Evolutionary conservation across 2,797 vertebrate species (phyloP), one percentile per base, ranked within the genome.

Genomic region (Halcyon smyrnensis): DNA sequence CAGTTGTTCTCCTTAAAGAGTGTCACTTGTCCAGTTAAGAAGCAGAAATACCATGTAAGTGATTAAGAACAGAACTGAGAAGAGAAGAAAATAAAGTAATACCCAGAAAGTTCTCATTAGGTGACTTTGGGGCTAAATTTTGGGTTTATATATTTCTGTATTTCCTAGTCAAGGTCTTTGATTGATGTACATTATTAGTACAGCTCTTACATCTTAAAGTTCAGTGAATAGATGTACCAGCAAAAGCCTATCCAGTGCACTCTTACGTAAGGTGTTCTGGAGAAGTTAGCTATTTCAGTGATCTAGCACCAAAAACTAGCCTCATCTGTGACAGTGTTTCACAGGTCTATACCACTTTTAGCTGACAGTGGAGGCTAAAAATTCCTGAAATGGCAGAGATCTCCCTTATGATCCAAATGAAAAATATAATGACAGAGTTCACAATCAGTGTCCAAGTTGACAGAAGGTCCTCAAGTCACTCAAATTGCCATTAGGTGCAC

Each of bases 111-210:
- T 43, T 28, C 23, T 67, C 27, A 46, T 18, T 8, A 68, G 48
- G 15, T n/a, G 10, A 9, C 5, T 80, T 46, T 43, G 37, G 20
- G 23, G 11, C 8, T 77, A 39, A 43, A 86, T 63, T 80, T 90
- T 36, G 14, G 1, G 1, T 65, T 80, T 11, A 45, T 18, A 0
- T 50, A 39, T 69, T 87, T 79, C 14, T 0, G 0, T 46, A 39
- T 54, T 70, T 74, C 27, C 53, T 36, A n/a, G 18, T 39, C 14
- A 39, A 54, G 9, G 19, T 37, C 25, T 68, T 23, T 68, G 57
- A 39, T 1, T 41, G 41, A 37, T 16, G 15, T 15, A 45, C 4
- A 12, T 23, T 70, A 59, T 39, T 39, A 39, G 32, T 28, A 36
- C 20, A 71, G 18, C 15, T 75, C n/a, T 50, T 34, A 74, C 63